phyloP scores from a whole-genome alignment of 1,140 invertebrate genomes.

The Mycetomoellerius zeteki region DNA sequence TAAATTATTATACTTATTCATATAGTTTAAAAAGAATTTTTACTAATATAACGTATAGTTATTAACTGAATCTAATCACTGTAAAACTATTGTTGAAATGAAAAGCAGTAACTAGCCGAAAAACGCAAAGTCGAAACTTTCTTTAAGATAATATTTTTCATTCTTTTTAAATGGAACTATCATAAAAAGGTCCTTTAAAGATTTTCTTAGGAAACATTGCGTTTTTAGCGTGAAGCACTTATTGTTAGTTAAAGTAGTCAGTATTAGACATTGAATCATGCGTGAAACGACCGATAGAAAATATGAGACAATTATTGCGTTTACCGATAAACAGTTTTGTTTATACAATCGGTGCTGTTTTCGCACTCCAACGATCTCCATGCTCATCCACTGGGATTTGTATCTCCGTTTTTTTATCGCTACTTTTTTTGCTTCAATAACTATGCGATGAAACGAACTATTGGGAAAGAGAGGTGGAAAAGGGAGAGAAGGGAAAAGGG shows the following conservation, averaged over 20 bases:
- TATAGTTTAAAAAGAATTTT: not conserved
- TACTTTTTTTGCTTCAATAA: slow-evolving; percentile 54
- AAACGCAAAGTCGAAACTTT: not conserved
- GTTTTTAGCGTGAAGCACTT: not conserved
- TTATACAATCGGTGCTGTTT: slow-evolving; percentile 76
- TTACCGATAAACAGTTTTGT: slow-evolving; percentile 77
- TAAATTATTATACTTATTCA: not conserved
- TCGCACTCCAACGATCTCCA: slow-evolving; percentile 67
- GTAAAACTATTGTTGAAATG: not conserved
- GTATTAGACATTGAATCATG: slow-evolving; percentile 74
- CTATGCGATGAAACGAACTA: slow-evolving; percentile 42
- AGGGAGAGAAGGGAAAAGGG: not conserved
- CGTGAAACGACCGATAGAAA: slow-evolving; percentile 72
- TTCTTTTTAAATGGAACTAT: not conserved
- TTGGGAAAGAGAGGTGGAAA: slow-evolving; percentile 33
- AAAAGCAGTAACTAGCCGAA: not conserved
- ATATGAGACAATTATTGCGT: slow-evolving; percentile 80
- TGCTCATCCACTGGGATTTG: slow-evolving; percentile 65
- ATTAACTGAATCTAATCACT: not conserved
- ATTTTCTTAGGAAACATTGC: not conserved
- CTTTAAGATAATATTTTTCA: not conserved
- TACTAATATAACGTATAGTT: not conserved
- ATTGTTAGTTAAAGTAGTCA: slow-evolving; percentile 59
- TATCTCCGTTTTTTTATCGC: slow-evolving; percentile 66
- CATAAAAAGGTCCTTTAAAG: not conserved